Evolutionary conservation across 2,797 vertebrate genomes (phyloP).

Genomic region (Vespertilio murinus): DNA sequence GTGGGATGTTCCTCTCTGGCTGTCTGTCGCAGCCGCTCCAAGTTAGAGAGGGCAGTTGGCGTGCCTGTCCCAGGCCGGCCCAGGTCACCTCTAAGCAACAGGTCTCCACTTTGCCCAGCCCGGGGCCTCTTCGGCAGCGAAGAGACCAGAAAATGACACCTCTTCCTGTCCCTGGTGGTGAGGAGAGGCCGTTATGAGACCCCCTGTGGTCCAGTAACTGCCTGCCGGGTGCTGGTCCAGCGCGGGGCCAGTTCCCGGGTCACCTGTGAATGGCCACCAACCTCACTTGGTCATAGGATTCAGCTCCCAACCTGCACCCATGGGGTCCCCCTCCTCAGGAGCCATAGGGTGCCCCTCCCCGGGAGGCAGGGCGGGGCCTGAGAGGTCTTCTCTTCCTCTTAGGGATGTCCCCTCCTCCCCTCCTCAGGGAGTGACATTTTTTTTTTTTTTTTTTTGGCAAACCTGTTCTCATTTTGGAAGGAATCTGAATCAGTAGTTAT

Average conservation of each 20-base stretch:
- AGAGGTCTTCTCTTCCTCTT: background rate
- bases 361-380: background rate
- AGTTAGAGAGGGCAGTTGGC: background rate
- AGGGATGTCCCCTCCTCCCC: background rate
- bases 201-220: background rate
- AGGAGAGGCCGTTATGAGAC: background rate
- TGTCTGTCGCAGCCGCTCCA: background rate
- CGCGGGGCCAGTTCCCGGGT: background rate
- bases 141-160: background rate
- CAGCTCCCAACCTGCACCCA: background rate
- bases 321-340: background rate
- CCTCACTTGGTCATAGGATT: background rate
- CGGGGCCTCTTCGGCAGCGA: background rate
- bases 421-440: background rate
- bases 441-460: background rate
- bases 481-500: background rate
- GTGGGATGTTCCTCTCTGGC: background rate
- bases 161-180: background rate
- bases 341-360: background rate
- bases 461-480: conserved; percentile 23
- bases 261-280: background rate
- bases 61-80: background rate
- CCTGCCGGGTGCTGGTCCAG: background rate
- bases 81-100: background rate
- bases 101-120: background rate